Percentiles rank a stretch among this genome's conserved stretches.
Conservation (phyloP, 2,888 invertebrate species). For the Stenotaenia linearis region DNA sequence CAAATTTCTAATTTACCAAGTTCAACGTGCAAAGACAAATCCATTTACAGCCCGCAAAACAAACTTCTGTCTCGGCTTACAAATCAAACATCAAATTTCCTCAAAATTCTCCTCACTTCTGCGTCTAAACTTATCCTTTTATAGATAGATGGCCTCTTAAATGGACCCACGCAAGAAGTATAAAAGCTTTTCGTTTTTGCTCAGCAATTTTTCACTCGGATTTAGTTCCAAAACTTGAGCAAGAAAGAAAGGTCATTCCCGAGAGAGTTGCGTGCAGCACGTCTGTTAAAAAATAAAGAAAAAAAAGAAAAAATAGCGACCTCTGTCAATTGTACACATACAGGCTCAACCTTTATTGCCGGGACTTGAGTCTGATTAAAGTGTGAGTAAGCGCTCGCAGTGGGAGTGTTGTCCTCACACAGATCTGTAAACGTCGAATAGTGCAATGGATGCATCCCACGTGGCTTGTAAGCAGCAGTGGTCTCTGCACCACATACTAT, state of each 20-base stretch:
- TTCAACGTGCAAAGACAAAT: neutral
- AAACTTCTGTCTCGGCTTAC: neutral
- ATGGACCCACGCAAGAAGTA: conserved; percentile 3
- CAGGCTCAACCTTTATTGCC: neutral
- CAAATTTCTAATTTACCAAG: conserved; percentile 13
- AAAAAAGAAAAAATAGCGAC: neutral
- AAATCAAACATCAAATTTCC: conserved; percentile 21
- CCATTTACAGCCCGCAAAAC: neutral
- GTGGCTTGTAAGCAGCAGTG: conserved; percentile 12
- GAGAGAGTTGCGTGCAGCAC: neutral
- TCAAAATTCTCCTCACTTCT: neutral
- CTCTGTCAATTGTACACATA: conserved; percentile 6
- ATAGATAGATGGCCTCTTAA: neutral
- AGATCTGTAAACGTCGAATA: conserved; percentile 12
- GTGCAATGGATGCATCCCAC: conserved; percentile 12
- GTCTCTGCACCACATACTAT: conserved; percentile 18
- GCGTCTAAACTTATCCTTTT: neutral
- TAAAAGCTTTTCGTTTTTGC: conserved; percentile 13
- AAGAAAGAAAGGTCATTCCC: neutral
- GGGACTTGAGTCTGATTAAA: neutral
- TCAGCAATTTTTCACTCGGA: conserved; percentile 23
- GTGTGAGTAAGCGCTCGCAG: conserved; percentile 10
- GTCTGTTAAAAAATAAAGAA: neutral
- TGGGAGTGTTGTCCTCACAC: conserved; percentile 11
- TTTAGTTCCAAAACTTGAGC: conserved; percentile 21